phyloP scores from a whole-genome alignment of 2,888 invertebrate species.

The Oegoconia quadripuncta region DNA sequence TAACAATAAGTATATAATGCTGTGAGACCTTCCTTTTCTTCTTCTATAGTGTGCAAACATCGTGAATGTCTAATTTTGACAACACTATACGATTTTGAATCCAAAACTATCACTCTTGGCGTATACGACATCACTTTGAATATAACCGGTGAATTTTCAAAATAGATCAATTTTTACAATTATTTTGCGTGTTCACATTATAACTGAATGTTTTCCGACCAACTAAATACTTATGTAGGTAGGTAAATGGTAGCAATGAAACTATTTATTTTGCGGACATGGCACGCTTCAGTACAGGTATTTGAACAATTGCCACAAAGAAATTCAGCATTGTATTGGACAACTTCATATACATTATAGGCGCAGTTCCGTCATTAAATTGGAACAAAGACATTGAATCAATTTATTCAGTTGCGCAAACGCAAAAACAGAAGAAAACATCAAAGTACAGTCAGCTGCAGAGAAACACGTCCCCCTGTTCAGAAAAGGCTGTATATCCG shows the following conservation, averaged over 20 bases:
- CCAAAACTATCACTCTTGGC: conserved; percentile 49
- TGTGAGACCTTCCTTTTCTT: conserved; percentile 54
- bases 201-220: conserved; percentile 30
- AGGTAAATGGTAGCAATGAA: conserved; percentile 26
- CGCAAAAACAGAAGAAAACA: not conserved
- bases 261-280: conserved; percentile 33
- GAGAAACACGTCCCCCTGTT: too few relatives aligned
- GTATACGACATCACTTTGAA: too few relatives aligned
- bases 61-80: conserved; percentile 61
- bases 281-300: conserved; percentile 59
- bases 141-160: too few relatives aligned
- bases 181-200: conserved; percentile 24
- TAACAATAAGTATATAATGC: not conserved
- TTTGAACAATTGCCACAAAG: conserved; percentile 59
- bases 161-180: conserved; percentile 2
- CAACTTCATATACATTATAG: conserved; percentile 37
- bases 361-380: conserved; percentile 39
- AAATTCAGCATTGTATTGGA: conserved; percentile 42
- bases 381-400: conserved; percentile 45
- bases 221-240: conserved; percentile 26
- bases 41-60: conserved; percentile 58
- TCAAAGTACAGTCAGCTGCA: not conserved
- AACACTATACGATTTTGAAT: conserved; percentile 55
- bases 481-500: too few relatives aligned
- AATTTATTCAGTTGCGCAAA: conserved; percentile 4